Conservation (phyloP, 2,797 vertebrate genomes). For the Galaxias olidus region DNA sequence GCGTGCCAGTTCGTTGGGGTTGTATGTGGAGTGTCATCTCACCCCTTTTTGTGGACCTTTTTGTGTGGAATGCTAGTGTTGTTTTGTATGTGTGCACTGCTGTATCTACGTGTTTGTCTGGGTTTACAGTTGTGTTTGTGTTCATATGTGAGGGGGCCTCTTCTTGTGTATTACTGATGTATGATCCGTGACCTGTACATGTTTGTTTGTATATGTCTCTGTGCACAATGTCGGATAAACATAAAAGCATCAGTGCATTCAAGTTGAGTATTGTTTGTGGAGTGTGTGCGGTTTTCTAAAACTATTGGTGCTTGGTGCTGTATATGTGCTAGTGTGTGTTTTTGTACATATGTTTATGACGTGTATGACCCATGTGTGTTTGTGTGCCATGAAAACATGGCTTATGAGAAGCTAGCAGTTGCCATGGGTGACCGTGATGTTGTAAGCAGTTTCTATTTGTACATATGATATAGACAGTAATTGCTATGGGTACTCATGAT, state of each 20-base stretch:
- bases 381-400: too few species aligned
- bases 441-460: too few species aligned
- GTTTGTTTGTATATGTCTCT: slow-evolving; percentile 2
- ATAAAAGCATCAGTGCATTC: background rate
- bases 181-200: too few species aligned
- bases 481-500: too few species aligned
- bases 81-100: slow-evolving; percentile 9
- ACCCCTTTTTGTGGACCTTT: background rate
- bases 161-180: background rate
- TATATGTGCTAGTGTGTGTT: too few species aligned
- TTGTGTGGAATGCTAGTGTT: background rate
- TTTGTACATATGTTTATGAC: too few species aligned
- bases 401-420: too few species aligned
- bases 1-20: background rate
- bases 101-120: slow-evolving; percentile 4
- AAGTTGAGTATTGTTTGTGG: background rate
- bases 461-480: too few species aligned
- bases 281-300: background rate
- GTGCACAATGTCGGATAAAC: background rate
- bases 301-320: background rate
- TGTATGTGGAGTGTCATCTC: background rate
- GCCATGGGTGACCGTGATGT: too few species aligned
- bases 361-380: too few species aligned
- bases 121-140: background rate
- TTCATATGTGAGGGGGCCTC: background rate